Conservation (phyloP, 1,140 invertebrate species). For the Hylaeus volcanicus region DNA sequence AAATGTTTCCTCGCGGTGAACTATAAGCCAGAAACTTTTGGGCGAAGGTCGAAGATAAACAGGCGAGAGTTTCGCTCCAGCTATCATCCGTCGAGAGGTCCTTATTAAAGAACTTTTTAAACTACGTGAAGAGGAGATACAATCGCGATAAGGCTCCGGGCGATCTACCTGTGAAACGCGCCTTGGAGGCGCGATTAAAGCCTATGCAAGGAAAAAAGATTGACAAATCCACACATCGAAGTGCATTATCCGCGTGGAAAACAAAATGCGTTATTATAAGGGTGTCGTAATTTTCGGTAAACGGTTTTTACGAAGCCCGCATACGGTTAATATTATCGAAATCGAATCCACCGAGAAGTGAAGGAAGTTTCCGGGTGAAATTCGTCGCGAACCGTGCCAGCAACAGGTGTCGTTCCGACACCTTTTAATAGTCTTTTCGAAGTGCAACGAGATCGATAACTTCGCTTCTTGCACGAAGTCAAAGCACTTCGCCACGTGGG, state of each 20-base stretch:
- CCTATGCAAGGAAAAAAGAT: background rate
- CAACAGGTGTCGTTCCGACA: conserved; percentile 44
- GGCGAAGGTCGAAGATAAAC: background rate
- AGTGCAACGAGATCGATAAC: conserved; percentile 8
- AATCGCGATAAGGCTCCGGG: background rate
- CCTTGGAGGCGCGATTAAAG: no score
- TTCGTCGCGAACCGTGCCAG: background rate
- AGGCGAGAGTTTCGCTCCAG: conserved; percentile 7
- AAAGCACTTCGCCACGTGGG: no score
- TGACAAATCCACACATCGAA: no score
- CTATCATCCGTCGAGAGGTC: conserved; percentile 4
- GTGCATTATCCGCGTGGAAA: no score
- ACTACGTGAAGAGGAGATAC: background rate
- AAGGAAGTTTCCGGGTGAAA: background rate
- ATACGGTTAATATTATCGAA: background rate
- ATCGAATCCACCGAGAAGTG: background rate
- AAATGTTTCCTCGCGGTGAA: background rate
- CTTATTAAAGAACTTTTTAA: conserved; percentile 46
- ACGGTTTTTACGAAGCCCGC: background rate
- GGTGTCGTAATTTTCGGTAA: background rate
- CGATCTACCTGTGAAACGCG: background rate
- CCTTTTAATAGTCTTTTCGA: conserved; percentile 7
- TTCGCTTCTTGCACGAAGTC: background rate
- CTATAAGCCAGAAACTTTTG: background rate
- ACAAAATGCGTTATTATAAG: background rate